Base-by-base conservation (phyloP, 2,888 invertebrate genomes). In the Litoditis marina region DNA sequence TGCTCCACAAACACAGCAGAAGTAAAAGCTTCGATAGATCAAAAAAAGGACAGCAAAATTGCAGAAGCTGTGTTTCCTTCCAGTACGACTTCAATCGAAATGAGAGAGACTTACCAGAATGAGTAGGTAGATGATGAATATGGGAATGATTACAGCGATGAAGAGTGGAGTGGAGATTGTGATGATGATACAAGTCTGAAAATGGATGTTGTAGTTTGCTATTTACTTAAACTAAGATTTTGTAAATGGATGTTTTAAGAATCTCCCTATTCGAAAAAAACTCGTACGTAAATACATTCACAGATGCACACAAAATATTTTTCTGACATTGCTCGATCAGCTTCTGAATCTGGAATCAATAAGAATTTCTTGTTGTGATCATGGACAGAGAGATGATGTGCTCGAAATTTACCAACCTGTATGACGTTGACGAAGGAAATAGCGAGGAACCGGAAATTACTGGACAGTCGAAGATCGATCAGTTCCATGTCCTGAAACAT, bases 141-240 rank as follows among this genome's bases (percentile, higher is more conserved):
- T 68, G 0, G 81, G 81, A 30, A 82, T 65, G n/a, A 76, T 75
- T 46, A 79, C 73, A 6, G 73, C 68, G 6, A 73, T 69, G 63
- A 81, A 81, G n/a, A 79, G 66, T 0, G 81, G 81, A 16, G 77
- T 76, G 22, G 81, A 74, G 53, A 79, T 73, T 30, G 80, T 70
- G 34, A 81, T 80, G 55, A 81, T 80, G 42, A 78, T 66, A 25
- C 77, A 67, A 3, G 69, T 66, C 67, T 71, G 60, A 42, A 65
- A 58, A 4, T 25, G 16, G 52, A 30, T 19, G 27, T 34, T 13
- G 1, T 5, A 34, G 49, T 34, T n/a, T n/a, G n/a, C n/a, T n/a
- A n/a, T n/a, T n/a, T n/a, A n/a, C n/a, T n/a, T n/a, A n/a, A n/a
- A n/a, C n/a, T 8, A 19, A 22, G n/a, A n/a, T 28, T 47, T 5